These are phyloP conservation scores for Lithosia quadra DNA, from an alignment of 2,888 invertebrate species.

Conservation along the genomic window DNA sequence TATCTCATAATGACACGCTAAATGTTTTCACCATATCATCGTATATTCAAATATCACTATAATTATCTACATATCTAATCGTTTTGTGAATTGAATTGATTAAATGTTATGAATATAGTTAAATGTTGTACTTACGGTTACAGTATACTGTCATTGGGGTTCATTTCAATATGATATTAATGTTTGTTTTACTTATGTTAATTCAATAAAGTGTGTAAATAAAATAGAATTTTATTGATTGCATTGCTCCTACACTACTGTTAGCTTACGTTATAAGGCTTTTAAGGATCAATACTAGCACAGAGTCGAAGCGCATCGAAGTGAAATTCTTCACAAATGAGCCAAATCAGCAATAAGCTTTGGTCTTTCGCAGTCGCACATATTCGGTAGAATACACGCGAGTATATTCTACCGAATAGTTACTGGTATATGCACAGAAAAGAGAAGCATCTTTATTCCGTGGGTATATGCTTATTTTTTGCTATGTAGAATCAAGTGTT, in stretches of 20 bases:
- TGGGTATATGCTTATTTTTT: no score
- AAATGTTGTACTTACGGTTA: slow-evolving; percentile 85
- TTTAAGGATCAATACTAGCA: no score
- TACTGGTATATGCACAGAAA: no score
- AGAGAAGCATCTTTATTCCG: no score
- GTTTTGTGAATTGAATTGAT: slow-evolving; percentile 83
- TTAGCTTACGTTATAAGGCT: not conserved
- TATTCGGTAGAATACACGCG: no score
- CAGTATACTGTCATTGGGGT: slow-evolving; percentile 81
- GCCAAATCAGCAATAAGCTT: no score
- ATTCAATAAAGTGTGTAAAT: slow-evolving; percentile 88
- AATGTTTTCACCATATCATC: slow-evolving; percentile 60
- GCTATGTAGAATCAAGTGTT: no score
- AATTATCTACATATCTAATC: slow-evolving; percentile 84
- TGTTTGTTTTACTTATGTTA: slow-evolving; percentile 86
- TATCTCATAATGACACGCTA: slow-evolving; percentile 49
- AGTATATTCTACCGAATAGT: no score
- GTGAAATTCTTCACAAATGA: no score
- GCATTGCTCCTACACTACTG: no score
- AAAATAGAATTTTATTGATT: slow-evolving; percentile 57
- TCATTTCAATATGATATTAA: slow-evolving; percentile 80
- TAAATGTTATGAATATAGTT: slow-evolving; percentile 77
- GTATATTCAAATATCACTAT: slow-evolving; percentile 83
- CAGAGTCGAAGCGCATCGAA: no score
- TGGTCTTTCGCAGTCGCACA: no score